Base-by-base conservation (phyloP, 2,888 invertebrate genomes). In the Perizoma affinitatum region DNA sequence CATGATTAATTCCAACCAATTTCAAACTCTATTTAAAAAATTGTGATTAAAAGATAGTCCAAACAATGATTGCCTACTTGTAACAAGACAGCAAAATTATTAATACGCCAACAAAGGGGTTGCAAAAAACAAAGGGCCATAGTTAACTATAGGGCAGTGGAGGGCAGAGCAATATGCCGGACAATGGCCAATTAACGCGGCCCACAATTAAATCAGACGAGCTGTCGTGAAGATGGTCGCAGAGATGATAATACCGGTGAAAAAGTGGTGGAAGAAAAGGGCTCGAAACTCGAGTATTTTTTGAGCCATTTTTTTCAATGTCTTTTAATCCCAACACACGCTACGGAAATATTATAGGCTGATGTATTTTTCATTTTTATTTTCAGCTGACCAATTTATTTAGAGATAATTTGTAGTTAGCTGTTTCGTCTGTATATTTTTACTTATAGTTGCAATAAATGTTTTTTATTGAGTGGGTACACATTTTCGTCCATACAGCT, bases 121-220 rank as follows among this genome's bases (percentile, higher is more conserved):
- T 57, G 65, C 54, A 63, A 73, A 74, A 77, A 75, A 80, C 79
- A 80, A 79, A 78, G 69, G 72, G 64, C 71, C 54, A 50, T 61
- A 52, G 62, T 68, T 69, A 64, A 67, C 64, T 69, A 71, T 68
- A 74, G 74, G 73, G 71, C 74, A 71, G 68, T 49, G 54, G 66
- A 73, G 73, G 75, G 75, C 78, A 71, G 72, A 69, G 74, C 79
- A 79, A 73, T 74, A 76, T 73, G 70, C 72, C 56, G 75, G 76
- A 82, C 82, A 82, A 82, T 82, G 69, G 82, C 79, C 82, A 82
- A 82, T 82, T 82, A 82, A 81, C 80, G 82, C 75, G 72, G 75
- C 67, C 71, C 79, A 76, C 80, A 82, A 81, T 81, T 81, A 82
- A 82, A 80, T 81, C 81, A 80, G 75, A 61, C 72, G 74, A 65